Evolutionary conservation across 2,113 vertebrate species (phyloP).

Genomic region (Melospiza georgiana): DNA sequence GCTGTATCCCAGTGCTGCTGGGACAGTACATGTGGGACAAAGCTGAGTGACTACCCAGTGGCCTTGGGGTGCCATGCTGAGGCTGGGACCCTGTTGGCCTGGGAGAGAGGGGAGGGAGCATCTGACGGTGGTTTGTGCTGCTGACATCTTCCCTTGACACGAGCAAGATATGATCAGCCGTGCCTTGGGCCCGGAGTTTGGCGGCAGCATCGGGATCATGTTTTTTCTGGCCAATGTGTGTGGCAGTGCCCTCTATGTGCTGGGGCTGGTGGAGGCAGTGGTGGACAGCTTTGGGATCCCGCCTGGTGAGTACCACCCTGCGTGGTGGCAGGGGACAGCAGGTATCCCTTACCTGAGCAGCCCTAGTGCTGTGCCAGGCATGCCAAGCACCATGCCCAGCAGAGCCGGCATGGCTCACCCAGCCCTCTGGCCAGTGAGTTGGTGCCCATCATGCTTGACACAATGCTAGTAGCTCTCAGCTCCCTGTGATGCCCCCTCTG

Average conservation of each 20-base stretch:
- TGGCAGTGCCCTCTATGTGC: conserved; percentile 84
- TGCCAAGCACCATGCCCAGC: background rate
- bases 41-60: background rate
- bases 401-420: rapidly evolving
- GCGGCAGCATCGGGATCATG: conserved; percentile 91
- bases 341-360: background rate
- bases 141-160: conserved; percentile 58
- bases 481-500: rapidly evolving
- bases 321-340: background rate
- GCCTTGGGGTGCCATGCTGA: background rate
- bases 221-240: conserved; percentile 92
- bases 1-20: background rate
- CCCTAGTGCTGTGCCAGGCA: background rate
- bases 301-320: conserved; percentile 53
- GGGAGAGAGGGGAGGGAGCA: background rate
- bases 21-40: background rate
- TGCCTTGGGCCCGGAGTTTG: conserved; percentile 89
- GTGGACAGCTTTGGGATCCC: conserved; percentile 82
- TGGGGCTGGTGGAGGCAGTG: conserved; percentile 89
- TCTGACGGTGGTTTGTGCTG: background rate
- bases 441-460: background rate
- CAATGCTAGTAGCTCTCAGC: rapidly evolving
- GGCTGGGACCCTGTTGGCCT: background rate
- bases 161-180: conserved; percentile 90
- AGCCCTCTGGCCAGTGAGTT: background rate